These are phyloP conservation scores for Siniperca scherzeri DNA, from an alignment of 2,797 vertebrate species.

Conservation along the genomic window DNA sequence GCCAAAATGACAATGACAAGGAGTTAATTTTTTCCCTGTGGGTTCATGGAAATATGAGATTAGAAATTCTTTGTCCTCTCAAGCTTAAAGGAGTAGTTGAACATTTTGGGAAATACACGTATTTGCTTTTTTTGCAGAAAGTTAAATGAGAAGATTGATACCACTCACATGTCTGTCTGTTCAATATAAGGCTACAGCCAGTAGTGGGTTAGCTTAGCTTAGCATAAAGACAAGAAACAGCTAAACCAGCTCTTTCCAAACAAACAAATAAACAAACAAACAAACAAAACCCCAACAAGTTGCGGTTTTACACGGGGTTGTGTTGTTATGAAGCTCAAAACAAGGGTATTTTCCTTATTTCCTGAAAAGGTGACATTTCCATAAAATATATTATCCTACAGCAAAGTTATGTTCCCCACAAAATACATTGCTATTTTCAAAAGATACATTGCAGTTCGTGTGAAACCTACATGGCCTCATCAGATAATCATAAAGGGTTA, in stretches of 20 bases:
- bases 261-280: not conserved
- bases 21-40: not conserved
- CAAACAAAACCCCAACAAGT: not conserved
- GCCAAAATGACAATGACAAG: not conserved
- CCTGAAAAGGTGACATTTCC: not conserved
- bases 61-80: not conserved
- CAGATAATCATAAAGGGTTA: not conserved
- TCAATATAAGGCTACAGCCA: not conserved
- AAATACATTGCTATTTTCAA: not conserved
- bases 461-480: slow-evolving; percentile 18
- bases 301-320: not conserved
- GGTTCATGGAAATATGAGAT: not conserved
- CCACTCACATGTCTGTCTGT: not conserved
- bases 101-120: not conserved
- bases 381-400: not conserved
- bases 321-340: slow-evolving; percentile 3
- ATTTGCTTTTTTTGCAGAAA: not conserved
- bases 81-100: not conserved
- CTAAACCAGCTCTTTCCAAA: not conserved
- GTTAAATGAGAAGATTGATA: not conserved
- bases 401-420: not conserved
- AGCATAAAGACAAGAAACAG: not conserved
- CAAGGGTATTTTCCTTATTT: slow-evolving; percentile 1
- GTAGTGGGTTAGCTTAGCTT: not conserved
- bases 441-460: not conserved